Percentiles rank a stretch among this genome's conserved stretches.
Conservation (phyloP, 2,888 invertebrate species). For the Plemyria rubiginata region DNA sequence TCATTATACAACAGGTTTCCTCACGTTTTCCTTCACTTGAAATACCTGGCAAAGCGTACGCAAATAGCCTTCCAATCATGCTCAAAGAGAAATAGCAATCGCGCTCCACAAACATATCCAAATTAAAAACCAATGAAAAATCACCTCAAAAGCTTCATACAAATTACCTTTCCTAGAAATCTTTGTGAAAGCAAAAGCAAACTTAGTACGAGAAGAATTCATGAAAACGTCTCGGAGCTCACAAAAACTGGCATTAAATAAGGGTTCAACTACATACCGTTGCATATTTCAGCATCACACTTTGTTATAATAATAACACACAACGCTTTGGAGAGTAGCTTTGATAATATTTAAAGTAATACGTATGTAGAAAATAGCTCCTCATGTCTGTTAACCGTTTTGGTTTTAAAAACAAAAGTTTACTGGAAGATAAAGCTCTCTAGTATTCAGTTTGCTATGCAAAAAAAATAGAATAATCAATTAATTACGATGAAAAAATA, state of each 20-base stretch:
- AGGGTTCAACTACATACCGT: conserved; percentile 12
- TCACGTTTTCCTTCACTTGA: not conserved
- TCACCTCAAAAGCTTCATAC: conserved; percentile 13
- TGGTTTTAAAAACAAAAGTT: too few relatives aligned
- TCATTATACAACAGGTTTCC: not conserved
- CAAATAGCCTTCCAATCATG: conserved; percentile 3
- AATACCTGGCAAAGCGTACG: not conserved
- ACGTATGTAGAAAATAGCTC: too few relatives aligned
- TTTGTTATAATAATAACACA: too few relatives aligned
- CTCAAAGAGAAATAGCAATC: conserved; percentile 16
- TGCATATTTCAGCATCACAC: not conserved
- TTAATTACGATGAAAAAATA: too few relatives aligned
- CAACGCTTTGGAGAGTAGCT: too few relatives aligned
- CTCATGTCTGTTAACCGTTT: too few relatives aligned
- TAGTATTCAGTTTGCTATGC: too few relatives aligned
- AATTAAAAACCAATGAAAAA: conserved; percentile 18
- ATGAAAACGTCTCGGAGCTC: conserved; percentile 28
- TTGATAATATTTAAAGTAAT: too few relatives aligned
- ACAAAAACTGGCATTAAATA: conserved; percentile 55
- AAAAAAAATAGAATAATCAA: too few relatives aligned
- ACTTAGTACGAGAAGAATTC: conserved; percentile 23
- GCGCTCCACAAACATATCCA: conserved; percentile 3
- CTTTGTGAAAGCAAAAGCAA: conserved; percentile 18
- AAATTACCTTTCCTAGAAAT: conserved; percentile 29
- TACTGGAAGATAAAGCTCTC: too few relatives aligned